Evolutionary conservation across 2,797 vertebrate genomes (phyloP), one percentile per base, ranked within the genome.

Genomic region (Myotis vivesi): DNA sequence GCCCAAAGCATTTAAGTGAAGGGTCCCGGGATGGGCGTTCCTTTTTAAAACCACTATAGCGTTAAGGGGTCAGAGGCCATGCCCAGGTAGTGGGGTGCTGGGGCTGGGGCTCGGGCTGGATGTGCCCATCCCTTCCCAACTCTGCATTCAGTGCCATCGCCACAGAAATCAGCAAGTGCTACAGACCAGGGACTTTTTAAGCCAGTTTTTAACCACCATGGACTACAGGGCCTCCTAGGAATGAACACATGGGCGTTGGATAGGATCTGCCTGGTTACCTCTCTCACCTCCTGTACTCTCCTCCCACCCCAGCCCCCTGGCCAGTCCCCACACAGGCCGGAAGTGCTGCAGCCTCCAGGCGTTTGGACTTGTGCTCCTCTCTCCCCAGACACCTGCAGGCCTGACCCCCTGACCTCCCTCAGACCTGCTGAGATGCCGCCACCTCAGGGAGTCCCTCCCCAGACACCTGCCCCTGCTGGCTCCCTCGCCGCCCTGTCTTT

Each of bases 221-320:
- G 15, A 41, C 30, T 19, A 3, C 3, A 7, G 30, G 49, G 3
- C 28, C 30, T 72, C 81, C 51, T 19, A 12, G 23, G 53, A 79
- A 6, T 33, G 55, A 19, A n/a, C 12, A 53, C 28, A 3, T 0
- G 28, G 69, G 55, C 1, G 0, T 5, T 1, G 28, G 20, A 1
- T 2, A 1, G 36, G 9, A 22, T 33, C 69, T 17, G 0, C 36
- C 13, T 7, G 1, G 19, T 59, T 1, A 8, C 10, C 10, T 30
- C 22, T 79, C 25, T 55, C 11, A 6, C 64, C 4, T 19, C 38
- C 20, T 20, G 16, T 41, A 22, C 28, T 33, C 68, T 7, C 0
- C 11, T 19, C 17, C 36, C 36, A 15, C 44, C 16, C n/a, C 0
- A 0, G 20, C 19, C 46, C 46, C 68, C 49, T 38, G 25, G 11